phyloP scores from a whole-genome alignment of 2,888 invertebrate species.

The Thalpophila matura region DNA sequence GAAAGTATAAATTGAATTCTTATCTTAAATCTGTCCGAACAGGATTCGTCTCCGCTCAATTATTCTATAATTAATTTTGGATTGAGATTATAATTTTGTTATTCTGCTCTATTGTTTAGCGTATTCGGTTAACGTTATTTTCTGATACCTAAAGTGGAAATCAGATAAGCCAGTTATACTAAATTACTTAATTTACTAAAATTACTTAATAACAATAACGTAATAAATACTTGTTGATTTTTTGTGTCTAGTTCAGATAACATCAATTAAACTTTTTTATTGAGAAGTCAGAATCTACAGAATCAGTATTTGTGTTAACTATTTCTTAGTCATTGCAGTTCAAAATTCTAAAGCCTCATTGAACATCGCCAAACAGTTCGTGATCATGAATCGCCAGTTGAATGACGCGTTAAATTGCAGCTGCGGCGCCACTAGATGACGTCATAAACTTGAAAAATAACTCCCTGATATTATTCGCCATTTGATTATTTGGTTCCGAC shows the following conservation, averaged over 20 bases:
- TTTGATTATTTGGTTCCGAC: conserved; percentile 57
- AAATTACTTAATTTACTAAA: no score
- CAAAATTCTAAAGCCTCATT: conserved; percentile 17
- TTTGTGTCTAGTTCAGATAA: no score
- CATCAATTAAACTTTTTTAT: no score
- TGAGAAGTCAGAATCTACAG: no score
- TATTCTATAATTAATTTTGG: conserved; percentile 62
- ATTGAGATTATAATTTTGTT: conserved; percentile 50
- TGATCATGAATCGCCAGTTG: conserved; percentile 58
- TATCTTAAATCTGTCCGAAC: conserved; percentile 78
- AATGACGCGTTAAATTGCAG: conserved; percentile 63
- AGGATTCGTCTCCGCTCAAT: conserved; percentile 61
- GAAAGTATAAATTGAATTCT: conserved; percentile 85
- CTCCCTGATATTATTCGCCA: conserved; percentile 47
- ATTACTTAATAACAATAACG: no score
- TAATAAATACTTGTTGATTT: no score
- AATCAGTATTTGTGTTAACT: conserved; percentile 18
- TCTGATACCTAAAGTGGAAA: neutral
- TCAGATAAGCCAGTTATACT: no score
- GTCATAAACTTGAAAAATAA: conserved; percentile 60
- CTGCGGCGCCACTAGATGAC: conserved; percentile 57
- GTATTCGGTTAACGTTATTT: conserved; percentile 8
- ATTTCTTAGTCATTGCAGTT: conserved; percentile 5
- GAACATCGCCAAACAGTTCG: conserved; percentile 39
- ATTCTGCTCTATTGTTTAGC: conserved; percentile 40